Evolutionary conservation across 2,888 invertebrate species (phyloP), one percentile per base, ranked within the genome.

Genomic region (Caenorhabditis sp.): DNA sequence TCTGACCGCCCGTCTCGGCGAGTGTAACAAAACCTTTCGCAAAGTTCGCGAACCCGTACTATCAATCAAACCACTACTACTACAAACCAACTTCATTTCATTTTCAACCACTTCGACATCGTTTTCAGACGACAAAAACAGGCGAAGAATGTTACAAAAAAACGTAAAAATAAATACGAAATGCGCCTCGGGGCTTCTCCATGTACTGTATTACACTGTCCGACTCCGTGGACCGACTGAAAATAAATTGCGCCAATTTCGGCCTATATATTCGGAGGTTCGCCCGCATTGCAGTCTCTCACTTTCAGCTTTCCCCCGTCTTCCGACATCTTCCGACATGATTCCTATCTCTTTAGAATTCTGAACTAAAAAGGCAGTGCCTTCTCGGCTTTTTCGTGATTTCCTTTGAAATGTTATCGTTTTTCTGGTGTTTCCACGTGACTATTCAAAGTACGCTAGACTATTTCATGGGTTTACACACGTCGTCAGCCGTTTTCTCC

Each of bases 181-280:
- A 39, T 39, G 41, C n/a, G n/a, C n/a, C n/a, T n/a, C 24, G 15
- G 2, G 7, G 27, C 17, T 11, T 15, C 30, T 55, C 37, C 65
- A 55, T 35, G 37, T 63, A 63, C 52, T 43, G 53, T 55, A 46
- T 65, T 62, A 62, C 61, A 62, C 61, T 35, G 1, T 4, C 17
- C 9, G 43, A 26, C 43, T 43, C 35, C 35, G 52, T 13, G n/a
- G 15, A 22, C 17, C n/a, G 30, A 17, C 24, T 35, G 24, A 45
- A 53, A 46, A 66, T 58, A 66, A 66, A 66, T 56, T 66, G 65
- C 65, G 48, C 26, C 65, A 56, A 66, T 58, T 66, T 66, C 56
- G 58, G 66, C 56, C 66, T 66, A 66, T 66, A 32, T 66, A 66
- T 65, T 61, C 22, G 68, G 15, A 43, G 48, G 50, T 39, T 50